Evolutionary conservation across 2,797 vertebrate species (phyloP).

Genomic region (Brachyrhaphis roseni): DNA sequence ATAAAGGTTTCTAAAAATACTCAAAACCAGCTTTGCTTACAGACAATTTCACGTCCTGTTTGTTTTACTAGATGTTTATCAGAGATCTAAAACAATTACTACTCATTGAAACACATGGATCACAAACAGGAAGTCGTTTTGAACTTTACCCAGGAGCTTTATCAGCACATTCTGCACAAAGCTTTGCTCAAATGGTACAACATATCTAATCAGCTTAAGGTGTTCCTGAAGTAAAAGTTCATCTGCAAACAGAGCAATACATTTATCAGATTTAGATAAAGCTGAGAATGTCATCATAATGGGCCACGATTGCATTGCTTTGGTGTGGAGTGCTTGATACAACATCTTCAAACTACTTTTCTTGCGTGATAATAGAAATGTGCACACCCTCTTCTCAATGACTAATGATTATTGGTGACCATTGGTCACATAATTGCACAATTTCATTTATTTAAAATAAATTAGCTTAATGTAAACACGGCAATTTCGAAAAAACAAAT

Average conservation of each 20-base stretch:
- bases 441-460: too few relatives aligned
- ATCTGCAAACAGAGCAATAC: neutral
- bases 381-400: neutral
- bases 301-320: neutral
- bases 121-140: neutral
- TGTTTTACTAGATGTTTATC: neutral
- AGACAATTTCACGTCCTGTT: neutral
- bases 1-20: slow-evolving; percentile 10
- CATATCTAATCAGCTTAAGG: neutral
- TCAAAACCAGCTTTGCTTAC: slow-evolving; percentile 16
- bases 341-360: neutral
- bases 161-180: slow-evolving; percentile 1
- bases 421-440: too few relatives aligned
- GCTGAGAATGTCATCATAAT: neutral
- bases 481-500: too few relatives aligned
- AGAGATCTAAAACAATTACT: neutral
- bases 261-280: neutral
- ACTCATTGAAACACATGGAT: neutral
- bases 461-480: too few relatives aligned
- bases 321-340: neutral
- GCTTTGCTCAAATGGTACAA: neutral
- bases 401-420: neutral
- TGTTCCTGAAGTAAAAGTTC: neutral
- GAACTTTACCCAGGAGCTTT: slow-evolving; percentile 8
- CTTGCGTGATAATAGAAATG: neutral